Base-by-base conservation (phyloP, 92 coral and sea anemone species). In the Scolanthus callimorphus region DNA sequence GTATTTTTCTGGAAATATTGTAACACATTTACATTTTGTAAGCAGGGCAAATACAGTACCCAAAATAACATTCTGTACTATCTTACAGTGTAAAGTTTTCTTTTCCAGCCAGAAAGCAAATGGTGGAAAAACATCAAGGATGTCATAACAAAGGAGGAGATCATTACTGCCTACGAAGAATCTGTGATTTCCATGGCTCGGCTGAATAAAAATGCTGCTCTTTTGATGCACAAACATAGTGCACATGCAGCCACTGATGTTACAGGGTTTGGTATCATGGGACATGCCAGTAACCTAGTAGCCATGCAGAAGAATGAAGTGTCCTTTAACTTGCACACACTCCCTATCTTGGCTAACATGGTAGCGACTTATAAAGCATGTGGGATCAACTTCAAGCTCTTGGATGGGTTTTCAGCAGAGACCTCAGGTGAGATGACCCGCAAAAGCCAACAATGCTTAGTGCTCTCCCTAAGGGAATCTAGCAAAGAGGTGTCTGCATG, bases 171-270 rank as follows among this genome's bases (percentile, higher is more conserved):
- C 9, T 92, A 88, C 57, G 48, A 55, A 29, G 61, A 70, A 26
- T 90, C 94, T 3, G 84, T 90, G 89, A 70, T 69, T 29, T 85
- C 87, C 56, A 92, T 92, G 98, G 92, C 96, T 0, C 74, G 94
- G 56, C 62, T 92, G 46, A 92, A 92, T 76, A 76, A 74, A 20
- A 92, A 78, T 59, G 98, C 97, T 20, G 98, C 98, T 25, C 51
- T 29, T n/a, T 70, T 92, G 27, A 88, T 92, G 96, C 98, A 88
- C 77, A 92, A 81, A 67, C 81, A 72, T 26, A 56, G 73, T 57
- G 96, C 98, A 10, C 98, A 89, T 70, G 92, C 86, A 21, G 98
- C 98, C 12, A 92, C 98, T 24, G 98, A 92, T 64, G 85, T 92
- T 0, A 92, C 98, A 17, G 98, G 98, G 2, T 92, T 92, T 84